Evolutionary conservation across 2,797 vertebrate species (phyloP).

Genomic region (Scleropages formosus): DNA sequence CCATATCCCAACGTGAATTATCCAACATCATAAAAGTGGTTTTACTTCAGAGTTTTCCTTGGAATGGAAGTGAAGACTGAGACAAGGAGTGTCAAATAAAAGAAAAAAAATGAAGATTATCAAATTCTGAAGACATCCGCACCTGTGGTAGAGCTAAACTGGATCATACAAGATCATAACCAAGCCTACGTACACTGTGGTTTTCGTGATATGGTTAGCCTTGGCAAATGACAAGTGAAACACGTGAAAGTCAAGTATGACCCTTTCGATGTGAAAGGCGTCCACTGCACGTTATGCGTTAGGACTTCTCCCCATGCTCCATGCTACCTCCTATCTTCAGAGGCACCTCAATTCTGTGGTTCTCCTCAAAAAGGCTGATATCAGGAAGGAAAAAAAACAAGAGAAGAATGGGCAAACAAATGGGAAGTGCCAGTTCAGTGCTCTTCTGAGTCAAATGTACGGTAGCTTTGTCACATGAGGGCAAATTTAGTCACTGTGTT

Average conservation of each 20-base stretch:
- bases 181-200: background rate
- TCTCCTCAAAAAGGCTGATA: background rate
- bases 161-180: background rate
- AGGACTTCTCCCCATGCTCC: slow-evolving; percentile 42
- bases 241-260: slow-evolving; percentile 37
- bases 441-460: slow-evolving; percentile 32
- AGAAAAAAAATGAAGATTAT: background rate
- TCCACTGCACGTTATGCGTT: slow-evolving; percentile 31
- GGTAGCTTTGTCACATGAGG: slow-evolving; percentile 39
- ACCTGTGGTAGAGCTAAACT: background rate
- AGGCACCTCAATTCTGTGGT: slow-evolving; percentile 40
- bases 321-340: slow-evolving; percentile 48
- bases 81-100: background rate
- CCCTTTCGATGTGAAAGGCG: slow-evolving; percentile 38
- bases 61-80: too few relatives aligned
- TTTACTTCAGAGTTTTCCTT: too few relatives aligned
- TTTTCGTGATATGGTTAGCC: slow-evolving; percentile 9
- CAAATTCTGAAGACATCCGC: slow-evolving; percentile 5
- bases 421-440: slow-evolving; percentile 10
- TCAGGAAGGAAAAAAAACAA: background rate
- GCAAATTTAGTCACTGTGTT: slow-evolving; percentile 41
- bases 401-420: background rate
- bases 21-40: too few relatives aligned
- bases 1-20: background rate
- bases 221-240: slow-evolving; percentile 27